phyloP scores from a whole-genome alignment of 2,113 vertebrate species.

The Rallus limicola region DNA sequence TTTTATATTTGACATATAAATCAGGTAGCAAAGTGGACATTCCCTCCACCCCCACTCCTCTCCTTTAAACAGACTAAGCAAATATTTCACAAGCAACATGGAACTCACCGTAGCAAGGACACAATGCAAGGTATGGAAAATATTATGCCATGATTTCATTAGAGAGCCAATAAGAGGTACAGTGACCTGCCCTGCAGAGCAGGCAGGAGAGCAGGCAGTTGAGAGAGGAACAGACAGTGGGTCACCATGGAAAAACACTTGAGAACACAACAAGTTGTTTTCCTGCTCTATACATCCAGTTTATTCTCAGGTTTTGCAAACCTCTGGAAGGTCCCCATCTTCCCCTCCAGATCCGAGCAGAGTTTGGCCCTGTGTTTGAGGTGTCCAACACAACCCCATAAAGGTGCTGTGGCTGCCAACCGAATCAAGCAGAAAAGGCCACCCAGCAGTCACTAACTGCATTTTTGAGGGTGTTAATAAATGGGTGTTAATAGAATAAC shows the following conservation, averaged over 20 bases:
- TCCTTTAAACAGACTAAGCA: background rate
- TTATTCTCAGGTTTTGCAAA: background rate
- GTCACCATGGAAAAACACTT: background rate
- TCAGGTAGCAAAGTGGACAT: conserved; percentile 29
- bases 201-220: background rate
- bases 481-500: background rate
- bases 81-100: conserved; percentile 31
- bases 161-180: background rate
- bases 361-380: background rate
- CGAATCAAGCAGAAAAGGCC: background rate
- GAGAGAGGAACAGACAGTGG: background rate
- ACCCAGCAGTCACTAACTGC: background rate
- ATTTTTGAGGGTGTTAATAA: background rate
- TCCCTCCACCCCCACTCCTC: background rate
- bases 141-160: conserved; percentile 7
- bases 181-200: background rate
- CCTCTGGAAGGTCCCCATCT: background rate
- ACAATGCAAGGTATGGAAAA: conserved; percentile 40
- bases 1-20: conserved; percentile 59
- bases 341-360: background rate
- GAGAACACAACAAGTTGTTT: background rate
- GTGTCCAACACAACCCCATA: background rate
- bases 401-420: background rate
- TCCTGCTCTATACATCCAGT: rapidly evolving
- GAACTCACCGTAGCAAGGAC: conserved; percentile 18